phyloP scores from a whole-genome alignment of 2,797 vertebrate genomes.

The Siniperca undulata region DNA sequence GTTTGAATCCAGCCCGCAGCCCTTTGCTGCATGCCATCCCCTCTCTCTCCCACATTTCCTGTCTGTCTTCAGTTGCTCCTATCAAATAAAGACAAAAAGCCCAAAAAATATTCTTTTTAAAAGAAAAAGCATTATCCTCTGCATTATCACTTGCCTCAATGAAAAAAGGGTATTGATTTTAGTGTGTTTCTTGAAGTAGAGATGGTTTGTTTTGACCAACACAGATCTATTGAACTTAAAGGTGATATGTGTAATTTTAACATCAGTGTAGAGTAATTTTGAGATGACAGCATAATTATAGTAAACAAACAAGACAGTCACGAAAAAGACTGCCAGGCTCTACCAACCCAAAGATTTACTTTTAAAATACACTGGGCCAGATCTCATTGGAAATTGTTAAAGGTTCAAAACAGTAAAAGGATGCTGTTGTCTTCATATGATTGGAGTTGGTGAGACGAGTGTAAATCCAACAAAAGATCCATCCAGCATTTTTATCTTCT shows the following conservation, averaged over 20 bases:
- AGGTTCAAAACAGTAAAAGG: neutral
- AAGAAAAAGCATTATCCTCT: neutral
- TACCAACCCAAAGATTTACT: neutral
- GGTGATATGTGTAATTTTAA: constrained; percentile 38
- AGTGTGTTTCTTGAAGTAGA: neutral
- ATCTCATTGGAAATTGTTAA: neutral
- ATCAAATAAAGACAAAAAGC: no score
- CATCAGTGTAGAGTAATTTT: constrained; percentile 26
- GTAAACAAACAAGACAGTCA: constrained; percentile 27
- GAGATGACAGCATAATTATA: constrained; percentile 43
- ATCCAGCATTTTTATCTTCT: neutral
- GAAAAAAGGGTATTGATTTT: neutral
- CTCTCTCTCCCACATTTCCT: no score
- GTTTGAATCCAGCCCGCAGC: no score
- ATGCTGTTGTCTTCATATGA: no score
- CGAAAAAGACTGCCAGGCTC: constrained; percentile 6
- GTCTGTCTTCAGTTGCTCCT: no score
- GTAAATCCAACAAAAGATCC: no score
- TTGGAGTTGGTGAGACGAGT: neutral
- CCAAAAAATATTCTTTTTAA: no score
- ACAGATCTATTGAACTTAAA: constrained; percentile 6
- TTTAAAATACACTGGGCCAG: neutral
- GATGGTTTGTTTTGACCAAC: constrained; percentile 39
- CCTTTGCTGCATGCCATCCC: no score
- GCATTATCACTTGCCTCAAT: neutral